Conservation (phyloP, 2,113 vertebrate genomes). For the Protobothrops mucrosquamatus region DNA sequence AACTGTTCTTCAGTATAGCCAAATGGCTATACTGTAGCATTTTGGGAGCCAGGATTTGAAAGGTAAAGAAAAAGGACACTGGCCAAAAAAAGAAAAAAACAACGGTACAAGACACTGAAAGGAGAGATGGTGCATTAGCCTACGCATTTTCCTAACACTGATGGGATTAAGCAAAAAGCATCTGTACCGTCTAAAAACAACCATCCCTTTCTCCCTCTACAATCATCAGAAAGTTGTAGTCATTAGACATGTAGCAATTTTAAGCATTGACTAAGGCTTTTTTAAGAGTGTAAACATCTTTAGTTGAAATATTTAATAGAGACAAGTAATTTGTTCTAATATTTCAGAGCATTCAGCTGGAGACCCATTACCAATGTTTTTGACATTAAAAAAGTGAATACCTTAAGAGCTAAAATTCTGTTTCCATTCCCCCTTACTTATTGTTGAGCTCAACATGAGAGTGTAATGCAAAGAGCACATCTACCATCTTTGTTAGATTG, state of each 20-base stretch:
- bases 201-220: neutral
- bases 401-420: neutral
- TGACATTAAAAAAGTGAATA: neutral
- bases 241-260: neutral
- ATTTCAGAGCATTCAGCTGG: neutral
- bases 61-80: neutral
- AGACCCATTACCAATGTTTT: neutral
- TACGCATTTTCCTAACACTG: neutral
- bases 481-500: neutral
- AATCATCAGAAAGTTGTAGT: neutral
- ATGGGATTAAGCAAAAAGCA: neutral
- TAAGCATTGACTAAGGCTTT: neutral
- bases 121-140: neutral
- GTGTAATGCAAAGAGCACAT: neutral
- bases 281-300: neutral
- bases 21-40: neutral
- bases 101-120: neutral
- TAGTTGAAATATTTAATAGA: neutral
- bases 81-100: neutral
- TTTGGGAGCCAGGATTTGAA: neutral
- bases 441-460: neutral
- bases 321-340: neutral
- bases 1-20: neutral
- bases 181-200: neutral
- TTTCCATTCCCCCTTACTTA: neutral